Percentiles rank a stretch among this genome's conserved stretches.
Evolutionary conservation across 2,113 vertebrate genomes (phyloP).

Genomic region (Odobenus rosmarus): DNA sequence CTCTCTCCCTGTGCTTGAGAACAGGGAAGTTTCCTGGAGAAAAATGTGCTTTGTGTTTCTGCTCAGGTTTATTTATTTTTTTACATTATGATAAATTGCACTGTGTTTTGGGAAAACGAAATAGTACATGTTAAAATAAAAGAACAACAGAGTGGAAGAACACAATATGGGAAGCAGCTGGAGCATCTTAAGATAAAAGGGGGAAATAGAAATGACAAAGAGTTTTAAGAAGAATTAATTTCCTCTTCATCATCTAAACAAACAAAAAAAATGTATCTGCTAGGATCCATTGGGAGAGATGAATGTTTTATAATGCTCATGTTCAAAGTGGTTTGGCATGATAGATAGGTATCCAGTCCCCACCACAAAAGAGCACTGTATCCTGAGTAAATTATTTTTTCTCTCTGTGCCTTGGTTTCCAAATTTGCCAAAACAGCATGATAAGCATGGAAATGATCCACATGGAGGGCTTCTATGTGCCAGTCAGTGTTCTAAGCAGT

Average conservation of each 20-base stretch:
- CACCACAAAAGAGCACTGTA: not conserved
- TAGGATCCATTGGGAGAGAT: not conserved
- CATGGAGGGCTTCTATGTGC: rapidly evolving
- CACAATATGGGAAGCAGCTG: conserved; percentile 35
- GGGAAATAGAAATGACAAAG: not conserved
- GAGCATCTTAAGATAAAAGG: conserved; percentile 47
- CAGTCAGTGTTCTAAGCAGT: not conserved
- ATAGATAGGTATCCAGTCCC: not conserved
- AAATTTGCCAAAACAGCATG: not conserved
- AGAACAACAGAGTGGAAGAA: not conserved
- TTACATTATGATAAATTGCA: conserved; percentile 44
- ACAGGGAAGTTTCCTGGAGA: not conserved
- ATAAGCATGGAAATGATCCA: not conserved
- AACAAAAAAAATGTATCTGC: not conserved
- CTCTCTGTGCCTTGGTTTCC: not conserved
- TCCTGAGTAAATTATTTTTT: not conserved
- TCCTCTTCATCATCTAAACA: conserved; percentile 53
- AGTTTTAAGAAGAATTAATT: conserved; percentile 37
- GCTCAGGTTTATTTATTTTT: conserved; percentile 2
- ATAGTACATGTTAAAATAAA: conserved; percentile 10
- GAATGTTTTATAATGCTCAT: not conserved
- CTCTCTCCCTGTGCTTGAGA: not conserved
- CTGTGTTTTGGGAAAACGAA: conserved; percentile 41
- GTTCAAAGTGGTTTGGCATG: not conserved
- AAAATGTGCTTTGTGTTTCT: conserved; percentile 35